These are phyloP conservation scores for Gymnocheta viridis DNA, from an alignment of 2,888 invertebrate species.

Conservation along the genomic window DNA sequence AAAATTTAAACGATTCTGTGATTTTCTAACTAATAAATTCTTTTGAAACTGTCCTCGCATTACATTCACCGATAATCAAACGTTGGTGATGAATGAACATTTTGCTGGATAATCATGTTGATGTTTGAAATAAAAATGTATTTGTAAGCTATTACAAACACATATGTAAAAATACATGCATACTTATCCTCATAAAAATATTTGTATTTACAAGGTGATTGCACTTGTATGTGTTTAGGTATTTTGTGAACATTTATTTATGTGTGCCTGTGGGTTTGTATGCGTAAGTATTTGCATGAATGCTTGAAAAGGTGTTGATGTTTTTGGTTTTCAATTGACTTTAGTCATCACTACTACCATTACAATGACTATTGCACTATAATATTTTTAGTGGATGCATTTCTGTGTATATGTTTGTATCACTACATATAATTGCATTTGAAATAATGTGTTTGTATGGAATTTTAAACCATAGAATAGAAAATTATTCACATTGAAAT, in stretches of 20 bases:
- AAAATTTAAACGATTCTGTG: too few species aligned
- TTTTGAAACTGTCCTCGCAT: not conserved
- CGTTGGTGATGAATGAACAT: conserved; percentile 42
- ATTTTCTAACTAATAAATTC: too few species aligned
- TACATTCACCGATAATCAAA: conserved; percentile 16
- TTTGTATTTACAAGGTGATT: not conserved
- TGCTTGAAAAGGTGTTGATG: conserved; percentile 62
- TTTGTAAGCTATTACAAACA: conserved; percentile 54
- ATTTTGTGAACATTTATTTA: not conserved
- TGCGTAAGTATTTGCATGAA: conserved; percentile 10
- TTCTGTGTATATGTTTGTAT: not conserved
- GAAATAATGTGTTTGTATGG: conserved; percentile 46
- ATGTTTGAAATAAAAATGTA: conserved; percentile 57
- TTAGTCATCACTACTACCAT: conserved; percentile 43
- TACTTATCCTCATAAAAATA: not conserved
- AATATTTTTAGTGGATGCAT: not conserved
- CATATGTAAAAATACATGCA: too few species aligned
- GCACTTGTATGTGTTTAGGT: conserved; percentile 6
- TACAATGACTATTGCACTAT: conserved; percentile 10
- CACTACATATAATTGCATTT: conserved; percentile 2
- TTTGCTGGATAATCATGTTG: conserved; percentile 44
- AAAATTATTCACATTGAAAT: conserved; percentile 58
- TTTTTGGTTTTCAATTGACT: conserved; percentile 63
- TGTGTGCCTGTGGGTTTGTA: not conserved
- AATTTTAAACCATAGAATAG: conserved; percentile 54